Conservation (phyloP, 2,888 invertebrate species). For the Parnassius smintheus region DNA sequence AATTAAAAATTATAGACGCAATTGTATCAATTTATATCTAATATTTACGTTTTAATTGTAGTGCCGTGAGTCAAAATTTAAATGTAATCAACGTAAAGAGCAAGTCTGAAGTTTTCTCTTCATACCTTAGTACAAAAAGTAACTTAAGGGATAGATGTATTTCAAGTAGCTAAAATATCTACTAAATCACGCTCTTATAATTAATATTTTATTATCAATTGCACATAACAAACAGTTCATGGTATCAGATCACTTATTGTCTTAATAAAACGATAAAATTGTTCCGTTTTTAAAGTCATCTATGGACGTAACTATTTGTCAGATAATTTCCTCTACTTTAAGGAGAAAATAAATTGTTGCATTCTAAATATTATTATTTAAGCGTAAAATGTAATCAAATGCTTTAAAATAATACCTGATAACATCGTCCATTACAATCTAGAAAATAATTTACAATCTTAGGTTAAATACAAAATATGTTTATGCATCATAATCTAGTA, state of each 20-base stretch:
- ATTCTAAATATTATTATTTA: background rate
- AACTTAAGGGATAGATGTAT: slow-evolving; percentile 3
- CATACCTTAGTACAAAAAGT: slow-evolving; percentile 6
- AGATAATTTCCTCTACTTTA: too few relatives aligned
- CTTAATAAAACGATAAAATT: background rate
- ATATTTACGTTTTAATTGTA: too few relatives aligned
- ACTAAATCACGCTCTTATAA: background rate
- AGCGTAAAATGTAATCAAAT: slow-evolving; percentile 4
- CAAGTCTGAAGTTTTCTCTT: background rate
- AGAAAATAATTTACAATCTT: slow-evolving; percentile 3
- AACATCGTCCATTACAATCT: background rate
- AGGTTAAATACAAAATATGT: background rate
- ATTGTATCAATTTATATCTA: too few relatives aligned
- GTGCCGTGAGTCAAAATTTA: too few relatives aligned
- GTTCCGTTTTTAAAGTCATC: too few relatives aligned
- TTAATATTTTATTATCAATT: background rate
- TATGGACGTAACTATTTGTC: too few relatives aligned
- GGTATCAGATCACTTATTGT: background rate
- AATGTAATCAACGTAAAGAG: too few relatives aligned
- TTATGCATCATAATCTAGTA: background rate
- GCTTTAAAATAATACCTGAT: slow-evolving; percentile 11
- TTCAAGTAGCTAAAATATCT: background rate
- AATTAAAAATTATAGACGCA: background rate
- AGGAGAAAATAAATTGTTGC: background rate
- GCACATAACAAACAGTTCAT: background rate